Percentiles rank a stretch among this genome's conserved stretches.
Evolutionary conservation across 2,797 vertebrate species (phyloP).

Genomic region (Denticeps clupeoides): DNA sequence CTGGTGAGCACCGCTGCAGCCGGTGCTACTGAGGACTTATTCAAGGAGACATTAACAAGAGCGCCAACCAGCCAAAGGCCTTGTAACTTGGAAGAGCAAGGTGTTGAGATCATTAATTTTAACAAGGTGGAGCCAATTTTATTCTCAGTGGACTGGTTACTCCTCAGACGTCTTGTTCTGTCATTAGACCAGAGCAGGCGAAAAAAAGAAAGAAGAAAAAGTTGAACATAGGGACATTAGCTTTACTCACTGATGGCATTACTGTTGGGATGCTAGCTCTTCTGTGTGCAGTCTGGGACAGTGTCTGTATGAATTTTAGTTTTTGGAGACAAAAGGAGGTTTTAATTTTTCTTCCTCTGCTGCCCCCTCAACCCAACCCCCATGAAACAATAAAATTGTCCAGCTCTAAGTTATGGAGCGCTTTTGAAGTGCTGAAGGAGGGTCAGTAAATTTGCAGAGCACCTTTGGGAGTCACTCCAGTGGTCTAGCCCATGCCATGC

Average conservation of each 20-base stretch:
- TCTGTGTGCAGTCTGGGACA: too few species aligned
- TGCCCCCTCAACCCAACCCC: conserved; percentile 31
- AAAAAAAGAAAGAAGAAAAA: too few species aligned
- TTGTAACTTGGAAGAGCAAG: conserved; percentile 39
- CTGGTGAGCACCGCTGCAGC: conserved; percentile 16
- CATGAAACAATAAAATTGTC: conserved; percentile 79
- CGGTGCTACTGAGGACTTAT: conserved; percentile 30
- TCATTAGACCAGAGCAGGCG: not conserved
- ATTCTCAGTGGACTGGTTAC: conserved; percentile 32
- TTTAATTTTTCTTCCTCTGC: conserved; percentile 43
- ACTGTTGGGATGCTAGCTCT: conserved; percentile 7
- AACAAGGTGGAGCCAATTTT: conserved; percentile 32
- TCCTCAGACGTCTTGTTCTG: conserved; percentile 14
- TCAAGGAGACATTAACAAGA: conserved; percentile 51
- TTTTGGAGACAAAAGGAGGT: conserved; percentile 53
- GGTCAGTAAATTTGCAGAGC: conserved; percentile 89
- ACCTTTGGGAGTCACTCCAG: conserved; percentile 71
- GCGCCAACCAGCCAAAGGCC: conserved; percentile 33
- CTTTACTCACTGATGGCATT: too few species aligned
- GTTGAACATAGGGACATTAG: too few species aligned
- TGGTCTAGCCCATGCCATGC: conserved; percentile 51
- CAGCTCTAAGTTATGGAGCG: conserved; percentile 78
- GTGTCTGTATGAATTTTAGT: conserved; percentile 54
- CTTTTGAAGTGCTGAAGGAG: conserved; percentile 85
- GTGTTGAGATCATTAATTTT: conserved; percentile 50